Evolutionary conservation across 2,113 vertebrate genomes (phyloP), one percentile per base, ranked within the genome.

Genomic region (Campylomormyrus numenius): DNA sequence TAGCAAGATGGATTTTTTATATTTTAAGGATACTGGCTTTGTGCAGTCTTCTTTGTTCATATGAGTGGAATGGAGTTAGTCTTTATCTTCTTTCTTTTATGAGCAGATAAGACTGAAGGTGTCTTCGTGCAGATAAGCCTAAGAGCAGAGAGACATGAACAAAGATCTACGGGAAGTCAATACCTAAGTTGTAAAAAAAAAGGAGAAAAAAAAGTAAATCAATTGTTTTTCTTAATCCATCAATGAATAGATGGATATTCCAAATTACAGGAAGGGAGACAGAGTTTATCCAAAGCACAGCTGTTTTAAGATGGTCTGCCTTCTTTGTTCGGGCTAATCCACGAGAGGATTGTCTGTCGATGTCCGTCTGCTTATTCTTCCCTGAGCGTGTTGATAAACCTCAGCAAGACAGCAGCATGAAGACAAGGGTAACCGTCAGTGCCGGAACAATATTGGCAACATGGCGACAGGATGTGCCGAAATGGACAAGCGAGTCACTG

Each of bases 21-120:
- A 85, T n/a, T n/a, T 48, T 91, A 89, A 89, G 90, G 91, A 93
- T 89, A 88, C 42, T 92, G 74, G 85, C 39, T 58, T 27, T 27
- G 31, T 10, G 89, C 49, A 46, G 5, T 49, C 77, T 90, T 90
- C 74, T 93, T 94, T 93, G 92, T 91, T 90, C 53, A 90, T 91
- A 62, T 91, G 92, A 95, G 93, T 90, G 91, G 89, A 90, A 10
- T 31, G 27, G 58, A 90, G 92, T 92, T 93, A 90, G 70, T 90
- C 21, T 80, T 91, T 91, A 91, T 93, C 89, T 91, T 56, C 89
- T 91, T 92, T 87, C 83, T 91, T 89, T 88, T 7, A 77, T 89
- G 92, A 89, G 92, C 83, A 93, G 92, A 93, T 92, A 93, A 93
- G 84, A 93, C 83, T 88, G 21, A 10, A 4, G 85, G 88, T 24